A percentile compares a stretch with the other conserved stretches of the same genome.
Conservation (phyloP, 37 sponge, comb jelly and placozoan genomes). For the Tethya wilhelma region DNA sequence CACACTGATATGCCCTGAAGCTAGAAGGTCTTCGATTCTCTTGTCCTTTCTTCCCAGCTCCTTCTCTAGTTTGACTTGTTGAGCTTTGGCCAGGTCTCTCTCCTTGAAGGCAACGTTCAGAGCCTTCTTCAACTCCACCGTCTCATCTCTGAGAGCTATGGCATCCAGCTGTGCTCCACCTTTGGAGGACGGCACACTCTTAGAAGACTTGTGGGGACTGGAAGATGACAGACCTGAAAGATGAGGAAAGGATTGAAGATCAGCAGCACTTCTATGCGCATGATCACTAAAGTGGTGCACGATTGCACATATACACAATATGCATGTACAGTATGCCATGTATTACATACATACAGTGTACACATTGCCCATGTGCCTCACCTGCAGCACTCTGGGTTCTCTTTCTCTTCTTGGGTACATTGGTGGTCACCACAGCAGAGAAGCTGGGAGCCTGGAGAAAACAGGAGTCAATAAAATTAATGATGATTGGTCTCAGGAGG, state of each 20-base stretch:
- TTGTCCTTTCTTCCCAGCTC: conserved; percentile 56
- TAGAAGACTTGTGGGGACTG: background rate
- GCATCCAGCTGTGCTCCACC: conserved; percentile 7
- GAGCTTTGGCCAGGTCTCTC: conserved; percentile 21
- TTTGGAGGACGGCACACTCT: background rate
- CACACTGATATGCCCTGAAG: conserved; percentile 54
- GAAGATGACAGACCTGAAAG: background rate
- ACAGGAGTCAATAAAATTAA: too few relatives aligned
- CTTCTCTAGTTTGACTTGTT: conserved; percentile 1
- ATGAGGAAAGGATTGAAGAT: background rate
- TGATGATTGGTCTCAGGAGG: too few relatives aligned
- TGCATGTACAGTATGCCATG: background rate
- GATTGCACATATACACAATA: background rate
- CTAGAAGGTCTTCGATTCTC: conserved; percentile 68
- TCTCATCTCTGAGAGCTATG: conserved; percentile 43
- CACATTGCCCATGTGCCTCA: background rate
- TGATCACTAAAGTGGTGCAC: too few relatives aligned
- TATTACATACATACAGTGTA: background rate
- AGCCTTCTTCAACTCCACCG: conserved; percentile 26
- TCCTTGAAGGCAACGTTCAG: conserved; percentile 7
- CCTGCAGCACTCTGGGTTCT: background rate
- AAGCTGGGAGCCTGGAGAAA: conserved; percentile 12
- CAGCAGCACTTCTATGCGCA: too few relatives aligned
- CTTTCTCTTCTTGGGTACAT: conserved; percentile 1
- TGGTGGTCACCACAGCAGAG: conserved; percentile 11